Conservation (phyloP, 1,140 invertebrate genomes). For the Pachypsylla venusta region DNA sequence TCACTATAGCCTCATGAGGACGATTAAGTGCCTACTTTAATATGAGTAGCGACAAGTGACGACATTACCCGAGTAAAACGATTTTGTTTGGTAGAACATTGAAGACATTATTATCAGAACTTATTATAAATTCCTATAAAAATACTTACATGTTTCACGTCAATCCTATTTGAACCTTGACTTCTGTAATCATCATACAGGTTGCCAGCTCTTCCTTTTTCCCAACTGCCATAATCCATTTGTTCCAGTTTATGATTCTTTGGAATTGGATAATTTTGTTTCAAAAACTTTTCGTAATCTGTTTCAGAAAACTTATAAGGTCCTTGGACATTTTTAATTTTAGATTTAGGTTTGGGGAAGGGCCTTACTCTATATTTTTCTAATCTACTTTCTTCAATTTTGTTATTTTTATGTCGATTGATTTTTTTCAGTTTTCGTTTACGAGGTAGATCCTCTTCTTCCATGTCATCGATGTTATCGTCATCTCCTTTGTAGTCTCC, state of each 20-base stretch:
- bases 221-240: background rate
- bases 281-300: background rate
- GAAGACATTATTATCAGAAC: no score
- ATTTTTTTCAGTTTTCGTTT: background rate
- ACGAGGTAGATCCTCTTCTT: background rate
- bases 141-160: background rate
- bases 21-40: no score
- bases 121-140: no score
- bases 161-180: background rate
- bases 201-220: background rate
- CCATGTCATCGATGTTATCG: background rate
- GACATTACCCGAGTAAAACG: no score
- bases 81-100: no score
- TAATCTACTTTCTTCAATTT: background rate
- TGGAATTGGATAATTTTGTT: background rate
- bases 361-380: background rate
- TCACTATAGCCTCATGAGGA: no score
- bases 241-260: slow-evolving; percentile 1
- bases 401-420: slow-evolving; percentile 4
- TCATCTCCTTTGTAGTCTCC: background rate
- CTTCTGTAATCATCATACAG: background rate
- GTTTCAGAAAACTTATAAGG: background rate
- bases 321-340: background rate
- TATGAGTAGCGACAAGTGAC: no score
- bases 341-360: background rate